These are phyloP conservation scores for Cardinalis cardinalis DNA, from an alignment of 2,113 vertebrate genomes.

Conservation along the genomic window DNA sequence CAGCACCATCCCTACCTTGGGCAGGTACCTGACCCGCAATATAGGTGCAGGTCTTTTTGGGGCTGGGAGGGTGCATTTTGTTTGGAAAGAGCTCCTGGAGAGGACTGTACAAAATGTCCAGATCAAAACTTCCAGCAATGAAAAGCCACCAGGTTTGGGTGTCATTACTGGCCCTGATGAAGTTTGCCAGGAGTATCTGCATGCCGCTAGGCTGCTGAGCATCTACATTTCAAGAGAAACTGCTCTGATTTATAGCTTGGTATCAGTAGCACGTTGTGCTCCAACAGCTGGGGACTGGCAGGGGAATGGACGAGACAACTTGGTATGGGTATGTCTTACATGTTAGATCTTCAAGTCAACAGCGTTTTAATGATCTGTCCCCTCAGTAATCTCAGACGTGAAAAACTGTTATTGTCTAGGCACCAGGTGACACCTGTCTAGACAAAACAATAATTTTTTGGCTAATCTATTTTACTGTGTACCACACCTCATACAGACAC, in stretches of 20 bases:
- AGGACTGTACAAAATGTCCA: neutral
- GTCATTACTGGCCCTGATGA: neutral
- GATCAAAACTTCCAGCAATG: neutral
- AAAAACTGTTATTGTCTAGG: neutral
- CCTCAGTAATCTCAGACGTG: neutral
- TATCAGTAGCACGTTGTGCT: neutral
- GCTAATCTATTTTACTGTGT: neutral
- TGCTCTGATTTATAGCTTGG: slow-evolving; percentile 2
- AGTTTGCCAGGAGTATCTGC: neutral
- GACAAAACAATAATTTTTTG: neutral
- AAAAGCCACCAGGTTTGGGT: neutral
- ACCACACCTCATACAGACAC: neutral
- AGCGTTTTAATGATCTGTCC: neutral
- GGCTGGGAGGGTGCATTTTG: neutral
- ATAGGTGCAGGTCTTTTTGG: accelerated
- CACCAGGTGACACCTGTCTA: neutral
- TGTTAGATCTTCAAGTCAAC: neutral
- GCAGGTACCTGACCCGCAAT: accelerated
- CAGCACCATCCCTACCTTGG: accelerated
- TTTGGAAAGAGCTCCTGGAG: neutral
- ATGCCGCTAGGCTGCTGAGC: neutral
- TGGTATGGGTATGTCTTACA: neutral
- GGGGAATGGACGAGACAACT: neutral
- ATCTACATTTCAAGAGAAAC: neutral
- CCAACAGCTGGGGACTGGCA: neutral